Base-by-base conservation (phyloP, 2,797 vertebrate genomes). In the Parauchenoglanis ngamensis region DNA sequence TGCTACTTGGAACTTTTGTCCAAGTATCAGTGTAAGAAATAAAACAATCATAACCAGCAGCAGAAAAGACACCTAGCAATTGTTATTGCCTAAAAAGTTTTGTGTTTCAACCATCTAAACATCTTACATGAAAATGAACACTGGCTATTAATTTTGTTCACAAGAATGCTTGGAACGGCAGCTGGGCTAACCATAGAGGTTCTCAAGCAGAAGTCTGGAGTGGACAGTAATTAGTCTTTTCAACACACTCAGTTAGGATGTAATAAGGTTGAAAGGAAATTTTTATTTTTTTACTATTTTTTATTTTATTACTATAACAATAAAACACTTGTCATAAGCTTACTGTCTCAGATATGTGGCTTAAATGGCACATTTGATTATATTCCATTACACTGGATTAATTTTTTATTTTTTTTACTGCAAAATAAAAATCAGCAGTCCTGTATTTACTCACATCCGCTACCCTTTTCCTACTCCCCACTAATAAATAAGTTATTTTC, bases 91-190 rank as follows among this genome's bases (percentile, higher is more conserved):
- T 73, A 23, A 49, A 49, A 76, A 17, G 25, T 76, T 25, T 28
- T 54, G 49, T 31, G n/a, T 56, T 19, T 54, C 25, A 54, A 54
- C 49, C 4, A 1, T 8, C 15, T 5, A 28, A 5, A 54, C 13
- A 76, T 13, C 13, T 54, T 54, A 75, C 75, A 56, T n/a, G 44
- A 78, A 78, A 59, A 83, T 31, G 72, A 83, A 87, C 40, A 65
- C 85, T 84, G 84, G 59, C 89, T 87, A 87, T 90, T 89, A 85
- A 85, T 90, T 90, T 90, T 90, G 83, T 84, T 90, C 76, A 67
- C 84, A 89, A 86, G 88, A 88, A 92, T 90, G 89, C 90, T 87
- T 88, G 79, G 88, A 88, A 90, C 90, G 90, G 88, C 76, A 87
- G 85, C 87, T 85, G 78, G 86, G 28, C 75, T 89, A 72, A 75